These are phyloP conservation scores for Canis aureus DNA, from an alignment of 2,113 vertebrate species.

Conservation along the genomic window DNA sequence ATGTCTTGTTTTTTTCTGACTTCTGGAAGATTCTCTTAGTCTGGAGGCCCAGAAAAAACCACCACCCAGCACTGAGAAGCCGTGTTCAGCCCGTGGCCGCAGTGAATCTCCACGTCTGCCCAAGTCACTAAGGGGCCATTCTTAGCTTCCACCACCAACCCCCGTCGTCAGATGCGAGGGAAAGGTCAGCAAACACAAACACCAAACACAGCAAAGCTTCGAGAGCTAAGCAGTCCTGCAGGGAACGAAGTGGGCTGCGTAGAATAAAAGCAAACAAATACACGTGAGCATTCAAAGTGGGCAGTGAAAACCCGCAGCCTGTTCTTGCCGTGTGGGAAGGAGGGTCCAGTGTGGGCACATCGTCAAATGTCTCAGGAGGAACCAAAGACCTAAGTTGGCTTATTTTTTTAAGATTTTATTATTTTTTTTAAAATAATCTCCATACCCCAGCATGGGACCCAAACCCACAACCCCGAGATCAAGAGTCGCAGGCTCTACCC, in stretches of 20 bases:
- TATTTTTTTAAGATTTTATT: background rate
- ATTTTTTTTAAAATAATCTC: background rate
- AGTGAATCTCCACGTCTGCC: accelerated
- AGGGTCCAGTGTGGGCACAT: accelerated
- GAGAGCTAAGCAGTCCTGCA: accelerated
- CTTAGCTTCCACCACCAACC: too few relatives aligned
- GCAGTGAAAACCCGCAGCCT: accelerated
- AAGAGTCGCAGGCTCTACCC: accelerated
- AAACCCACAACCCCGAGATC: background rate
- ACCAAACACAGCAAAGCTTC: background rate
- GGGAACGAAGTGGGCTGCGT: accelerated
- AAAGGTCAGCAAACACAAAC: accelerated
- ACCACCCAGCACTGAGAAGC: accelerated
- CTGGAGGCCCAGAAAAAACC: too few relatives aligned
- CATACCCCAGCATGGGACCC: background rate
- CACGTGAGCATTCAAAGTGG: accelerated
- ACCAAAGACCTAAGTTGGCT: background rate
- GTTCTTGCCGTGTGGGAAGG: accelerated
- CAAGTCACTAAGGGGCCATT: accelerated
- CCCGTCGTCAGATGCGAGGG: too few relatives aligned
- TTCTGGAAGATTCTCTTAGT: too few relatives aligned
- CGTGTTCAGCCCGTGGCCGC: accelerated
- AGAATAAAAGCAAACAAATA: background rate
- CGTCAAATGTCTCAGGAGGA: accelerated
- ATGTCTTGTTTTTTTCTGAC: background rate